Evolutionary conservation across 1,140 invertebrate genomes (phyloP), one percentile per base, ranked within the genome.

Genomic region (Goniozus legneri): DNA sequence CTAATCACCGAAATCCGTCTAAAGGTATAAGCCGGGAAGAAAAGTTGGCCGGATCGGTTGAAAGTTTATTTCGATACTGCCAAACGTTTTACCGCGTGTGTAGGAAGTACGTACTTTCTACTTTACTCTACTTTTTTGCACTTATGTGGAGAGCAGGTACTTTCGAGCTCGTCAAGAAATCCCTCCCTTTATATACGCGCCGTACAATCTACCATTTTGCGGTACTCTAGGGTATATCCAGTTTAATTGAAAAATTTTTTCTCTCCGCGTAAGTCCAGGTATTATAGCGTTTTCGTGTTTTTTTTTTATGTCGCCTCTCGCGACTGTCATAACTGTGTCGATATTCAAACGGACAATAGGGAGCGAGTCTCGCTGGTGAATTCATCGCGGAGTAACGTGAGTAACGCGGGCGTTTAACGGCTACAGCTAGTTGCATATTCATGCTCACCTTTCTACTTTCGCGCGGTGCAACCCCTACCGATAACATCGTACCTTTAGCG

Each of bases 331-430:
- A n/a, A n/a, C n/a, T 8, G 31, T 33, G n/a, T 13, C 31, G n/a
- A 33, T 4, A 33, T 33, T 8, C 14, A 7, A 35, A 16, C 14
- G 24, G 13, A 47, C 18, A 14, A 38, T 21, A 27, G 15, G 24
- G 12, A 30, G 31, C 13, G n/a, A n/a, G n/a, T n/a, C n/a, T n/a
- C n/a, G 38, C 15, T 22, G 42, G 15, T 31, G 43, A 45, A 54
- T 56, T 61, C 44, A 52, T 56, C 46, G 42, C 56, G 56, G 37
- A 60, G 50, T 52, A 44, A 50, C 47, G 47, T 52, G 58, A 50
- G 60, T 52, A 61, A 61, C 47, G 53, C 56, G 50, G 57, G 58
- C 52, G 60, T 59, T 63, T 63, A 63, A 63, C 56, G 53, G 47
- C 47, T 49, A 46, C 39, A 47, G 56, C 50, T 63, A 56, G 50